Percentiles rank a stretch among this genome's conserved stretches.
These are phyloP conservation scores for Clarias platycephalus DNA, from an alignment of 2,797 vertebrate species.

Conservation along the genomic window DNA sequence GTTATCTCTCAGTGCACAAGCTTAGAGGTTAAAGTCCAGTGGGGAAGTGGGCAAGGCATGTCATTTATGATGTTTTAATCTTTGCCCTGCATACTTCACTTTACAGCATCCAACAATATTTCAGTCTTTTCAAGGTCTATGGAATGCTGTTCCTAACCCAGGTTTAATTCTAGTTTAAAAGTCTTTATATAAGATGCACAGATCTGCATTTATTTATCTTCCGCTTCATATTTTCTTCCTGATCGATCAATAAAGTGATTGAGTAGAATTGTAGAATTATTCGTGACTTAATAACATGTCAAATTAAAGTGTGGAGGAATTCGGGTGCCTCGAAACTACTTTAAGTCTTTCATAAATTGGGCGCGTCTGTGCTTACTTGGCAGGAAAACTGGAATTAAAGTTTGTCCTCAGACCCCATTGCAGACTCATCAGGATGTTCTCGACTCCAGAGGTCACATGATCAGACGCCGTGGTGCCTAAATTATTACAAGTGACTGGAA, in stretches of 20 bases:
- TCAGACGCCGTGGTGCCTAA: neutral
- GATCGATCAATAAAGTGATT: no score
- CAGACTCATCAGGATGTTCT: neutral
- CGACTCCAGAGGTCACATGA: neutral
- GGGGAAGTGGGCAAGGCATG: constrained; percentile 25
- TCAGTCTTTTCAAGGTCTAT: constrained; percentile 8
- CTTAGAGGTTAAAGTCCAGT: constrained; percentile 44
- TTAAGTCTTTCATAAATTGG: neutral
- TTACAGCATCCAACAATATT: constrained; percentile 7
- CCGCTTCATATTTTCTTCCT: neutral
- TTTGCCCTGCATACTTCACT: constrained; percentile 32
- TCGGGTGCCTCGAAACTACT: neutral
- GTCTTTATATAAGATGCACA: neutral
- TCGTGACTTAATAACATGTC: neutral
- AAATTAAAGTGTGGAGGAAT: neutral
- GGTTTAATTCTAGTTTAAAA: neutral
- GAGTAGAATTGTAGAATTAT: no score
- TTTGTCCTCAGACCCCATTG: neutral
- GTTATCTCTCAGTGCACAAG: constrained; percentile 12
- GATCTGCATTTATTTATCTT: neutral
- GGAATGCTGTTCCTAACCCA: neutral
- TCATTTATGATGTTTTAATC: constrained; percentile 23
- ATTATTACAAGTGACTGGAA: constrained; percentile 3
- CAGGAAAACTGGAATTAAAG: neutral
- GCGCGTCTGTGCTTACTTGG: neutral